Percentiles rank a stretch among this genome's conserved stretches.
These are phyloP conservation scores for Drosophila ficusphila DNA, from an alignment of 1,140 invertebrate genomes.

Conservation along the genomic window DNA sequence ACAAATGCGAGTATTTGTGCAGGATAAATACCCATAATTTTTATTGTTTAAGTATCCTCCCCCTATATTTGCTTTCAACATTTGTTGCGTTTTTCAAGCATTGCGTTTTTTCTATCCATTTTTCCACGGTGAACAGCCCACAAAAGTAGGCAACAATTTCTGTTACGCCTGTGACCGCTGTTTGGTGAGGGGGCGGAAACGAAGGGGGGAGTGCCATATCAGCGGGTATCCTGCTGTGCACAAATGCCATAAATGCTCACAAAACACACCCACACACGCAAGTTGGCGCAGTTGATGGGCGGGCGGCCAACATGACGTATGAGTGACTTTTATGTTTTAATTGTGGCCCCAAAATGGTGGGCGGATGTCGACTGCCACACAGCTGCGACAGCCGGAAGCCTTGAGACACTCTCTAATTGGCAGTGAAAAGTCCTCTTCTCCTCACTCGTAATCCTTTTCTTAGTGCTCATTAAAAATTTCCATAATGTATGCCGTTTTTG, in stretches of 20 bases:
- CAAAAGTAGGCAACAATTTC: conserved; percentile 68
- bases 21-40: conserved; percentile 38
- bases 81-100: conserved; percentile 9
- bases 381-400: conserved; percentile 61
- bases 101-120: neutral
- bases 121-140: conserved; percentile 34
- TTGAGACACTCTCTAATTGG: conserved; percentile 68
- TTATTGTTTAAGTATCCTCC: conserved; percentile 5
- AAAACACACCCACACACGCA: conserved; percentile 29
- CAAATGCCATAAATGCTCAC: conserved; percentile 71
- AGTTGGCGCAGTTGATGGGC: neutral
- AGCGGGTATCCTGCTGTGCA: conserved; percentile 62
- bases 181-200: neutral
- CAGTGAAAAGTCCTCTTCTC: conserved; percentile 39
- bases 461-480: conserved; percentile 54
- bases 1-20: conserved; percentile 29
- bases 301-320: conserved; percentile 66
- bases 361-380: conserved; percentile 33
- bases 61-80: conserved; percentile 22
- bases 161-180: conserved; percentile 23
- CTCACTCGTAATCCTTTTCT: conserved; percentile 4
- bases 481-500: conserved; percentile 57
- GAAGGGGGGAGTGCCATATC: conserved; percentile 50
- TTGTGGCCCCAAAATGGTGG: conserved; percentile 68
- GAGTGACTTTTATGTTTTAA: conserved; percentile 83